Percentiles rank a stretch among this genome's conserved stretches.
Conservation (phyloP, 2,113 vertebrate genomes). For the Potamarius usumacintae region DNA sequence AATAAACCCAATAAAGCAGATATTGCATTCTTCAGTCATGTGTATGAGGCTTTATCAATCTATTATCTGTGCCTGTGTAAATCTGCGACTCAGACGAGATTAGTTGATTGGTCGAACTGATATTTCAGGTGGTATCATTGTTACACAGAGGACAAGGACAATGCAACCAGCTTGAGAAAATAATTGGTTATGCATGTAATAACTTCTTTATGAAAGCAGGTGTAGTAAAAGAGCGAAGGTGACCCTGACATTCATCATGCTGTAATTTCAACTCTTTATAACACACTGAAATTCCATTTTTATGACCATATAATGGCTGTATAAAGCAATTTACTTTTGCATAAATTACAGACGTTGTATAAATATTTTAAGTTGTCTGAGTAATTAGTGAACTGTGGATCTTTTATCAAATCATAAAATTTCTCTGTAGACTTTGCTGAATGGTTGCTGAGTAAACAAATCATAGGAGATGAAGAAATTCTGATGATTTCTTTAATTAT, state of each 20-base stretch:
- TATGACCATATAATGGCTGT: neutral
- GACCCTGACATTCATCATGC: neutral
- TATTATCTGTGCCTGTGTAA: neutral
- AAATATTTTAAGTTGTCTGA: neutral
- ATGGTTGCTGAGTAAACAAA: neutral
- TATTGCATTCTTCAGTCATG: neutral
- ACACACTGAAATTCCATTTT: neutral
- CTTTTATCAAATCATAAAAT: constrained; percentile 1
- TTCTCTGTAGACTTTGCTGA: neutral
- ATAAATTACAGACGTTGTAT: neutral
- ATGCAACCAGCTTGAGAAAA: neutral
- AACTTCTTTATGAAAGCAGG: neutral
- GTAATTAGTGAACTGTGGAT: neutral
- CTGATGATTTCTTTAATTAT: no score
- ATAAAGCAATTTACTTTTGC: neutral
- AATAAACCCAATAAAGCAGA: neutral
- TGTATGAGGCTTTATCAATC: neutral
- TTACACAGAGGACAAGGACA: neutral
- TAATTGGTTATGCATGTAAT: neutral
- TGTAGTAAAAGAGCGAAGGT: constrained; percentile 25
- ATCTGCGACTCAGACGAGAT: neutral
- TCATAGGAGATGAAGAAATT: neutral
- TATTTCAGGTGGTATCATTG: neutral
- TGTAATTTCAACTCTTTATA: neutral
- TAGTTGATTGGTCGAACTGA: neutral